A percentile compares a stretch with the other conserved stretches of the same genome.
These are phyloP conservation scores for Melopsittacus undulatus DNA, from an alignment of 2,797 vertebrate genomes.

Conservation along the genomic window DNA sequence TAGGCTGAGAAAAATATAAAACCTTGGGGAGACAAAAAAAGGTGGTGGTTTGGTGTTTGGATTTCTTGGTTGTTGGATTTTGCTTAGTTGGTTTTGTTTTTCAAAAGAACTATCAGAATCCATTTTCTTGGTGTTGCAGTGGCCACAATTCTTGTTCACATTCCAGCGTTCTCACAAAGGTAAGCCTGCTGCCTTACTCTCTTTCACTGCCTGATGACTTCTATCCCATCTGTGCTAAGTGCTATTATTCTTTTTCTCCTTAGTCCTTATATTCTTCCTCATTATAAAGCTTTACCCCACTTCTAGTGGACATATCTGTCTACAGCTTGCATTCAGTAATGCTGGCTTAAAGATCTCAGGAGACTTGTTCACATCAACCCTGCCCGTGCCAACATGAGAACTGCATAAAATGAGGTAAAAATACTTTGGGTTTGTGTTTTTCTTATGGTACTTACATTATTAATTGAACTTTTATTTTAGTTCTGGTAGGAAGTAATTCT, in stretches of 20 bases:
- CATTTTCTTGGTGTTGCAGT: background rate
- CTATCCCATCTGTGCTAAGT: background rate
- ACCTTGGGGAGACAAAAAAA: background rate
- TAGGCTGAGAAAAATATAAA: background rate
- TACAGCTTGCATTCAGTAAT: background rate
- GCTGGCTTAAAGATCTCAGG: background rate
- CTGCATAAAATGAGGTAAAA: background rate
- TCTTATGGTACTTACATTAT: background rate
- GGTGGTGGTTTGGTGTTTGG: background rate
- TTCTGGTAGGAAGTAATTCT: background rate
- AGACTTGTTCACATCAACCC: background rate
- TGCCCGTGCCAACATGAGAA: background rate
- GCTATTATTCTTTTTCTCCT: background rate
- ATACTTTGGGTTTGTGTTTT: background rate
- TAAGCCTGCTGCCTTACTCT: background rate
- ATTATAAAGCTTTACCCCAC: background rate
- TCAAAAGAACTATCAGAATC: background rate
- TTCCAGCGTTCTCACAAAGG: background rate
- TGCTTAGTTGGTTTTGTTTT: background rate
- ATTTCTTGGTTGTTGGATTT: background rate
- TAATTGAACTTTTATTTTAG: background rate
- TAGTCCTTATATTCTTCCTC: background rate
- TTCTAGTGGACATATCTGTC: background rate
- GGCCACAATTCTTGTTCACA: background rate
- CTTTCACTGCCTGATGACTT: background rate